Base-by-base conservation (phyloP, 2,113 vertebrate genomes). In the Junco hyemalis region DNA sequence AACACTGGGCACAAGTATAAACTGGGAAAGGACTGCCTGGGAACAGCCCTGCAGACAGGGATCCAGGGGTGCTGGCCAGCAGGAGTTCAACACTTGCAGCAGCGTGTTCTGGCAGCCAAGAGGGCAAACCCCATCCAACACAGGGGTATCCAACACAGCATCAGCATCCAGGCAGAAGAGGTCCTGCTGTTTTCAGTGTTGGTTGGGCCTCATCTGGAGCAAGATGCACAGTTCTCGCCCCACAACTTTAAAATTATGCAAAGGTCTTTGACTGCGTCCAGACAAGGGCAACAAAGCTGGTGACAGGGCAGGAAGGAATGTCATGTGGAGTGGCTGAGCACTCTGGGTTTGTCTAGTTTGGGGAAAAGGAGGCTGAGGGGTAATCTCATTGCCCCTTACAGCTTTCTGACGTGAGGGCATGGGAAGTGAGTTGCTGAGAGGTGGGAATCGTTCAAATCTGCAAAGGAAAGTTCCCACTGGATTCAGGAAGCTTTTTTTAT, bases 241-340 rank as follows among this genome's bases (percentile, higher is more conserved):
- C 51, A 50, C 5, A 22, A 5, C 9, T 60, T 51, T 14, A 77
- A 14, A 59, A 33, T 0, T 0, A 19, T 36, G 9, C 23, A 36
- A 57, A 57, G 11, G 18, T n/a, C 14, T 11, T 44, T 65, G 22
- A 73, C 44, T 24, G 18, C 57, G 68, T 44, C 12, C 36, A 73
- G 22, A 51, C n/a, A 42, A 28, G 14, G 25, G 4, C 42, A 72
- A 57, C 22, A 50, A 33, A 80, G 17, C 9, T 64, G 35, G 8
- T 57, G 50, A 50, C 42, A 42, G 12, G 18, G 33, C 12, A 36
- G 36, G 22, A 26, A 72, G 18, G 14, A 65, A 50, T 44, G 36
- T 33, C 42, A 5, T 23, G 31, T 36, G 25, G 35, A 56, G 57
- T 2, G 0, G 26, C 35, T 88, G 14, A 36, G 22, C 12, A 50